Conservation (phyloP, 2,113 vertebrate species). For the Axis porcinus region DNA sequence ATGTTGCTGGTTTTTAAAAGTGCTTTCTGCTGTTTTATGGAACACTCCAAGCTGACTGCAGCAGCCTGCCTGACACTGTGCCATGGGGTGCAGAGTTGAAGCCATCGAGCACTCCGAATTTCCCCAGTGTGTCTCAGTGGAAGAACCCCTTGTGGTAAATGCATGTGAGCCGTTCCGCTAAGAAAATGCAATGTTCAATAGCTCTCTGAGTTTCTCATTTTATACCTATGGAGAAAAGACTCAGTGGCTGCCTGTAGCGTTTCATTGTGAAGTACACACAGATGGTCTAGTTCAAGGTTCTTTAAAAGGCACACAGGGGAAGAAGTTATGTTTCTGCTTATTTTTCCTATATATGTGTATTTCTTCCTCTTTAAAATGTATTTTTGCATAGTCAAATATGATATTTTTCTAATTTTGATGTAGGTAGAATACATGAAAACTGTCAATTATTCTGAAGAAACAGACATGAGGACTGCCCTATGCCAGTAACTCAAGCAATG, state of each 20-base stretch:
- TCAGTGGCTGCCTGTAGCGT: slow-evolving; percentile 56
- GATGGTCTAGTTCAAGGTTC: slow-evolving; percentile 67
- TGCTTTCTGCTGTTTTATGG: slow-evolving; percentile 43
- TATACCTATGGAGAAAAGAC: slow-evolving; percentile 48
- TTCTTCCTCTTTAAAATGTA: not conserved
- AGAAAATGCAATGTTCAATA: slow-evolving; percentile 73
- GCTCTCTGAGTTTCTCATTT: slow-evolving; percentile 73
- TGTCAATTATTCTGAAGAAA: not conserved
- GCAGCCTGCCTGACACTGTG: not conserved
- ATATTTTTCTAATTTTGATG: not conserved
- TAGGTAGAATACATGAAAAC: not conserved
- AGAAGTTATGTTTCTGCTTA: not conserved
- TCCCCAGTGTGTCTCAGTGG: slow-evolving; percentile 66
- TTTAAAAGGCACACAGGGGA: slow-evolving; percentile 71
- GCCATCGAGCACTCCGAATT: slow-evolving; percentile 54
- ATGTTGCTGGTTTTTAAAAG: slow-evolving; percentile 52
- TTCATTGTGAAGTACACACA: slow-evolving; percentile 59
- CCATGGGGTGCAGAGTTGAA: slow-evolving; percentile 43
- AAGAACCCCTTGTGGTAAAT: slow-evolving; percentile 68
- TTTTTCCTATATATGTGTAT: not conserved
- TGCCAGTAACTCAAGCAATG: not conserved
- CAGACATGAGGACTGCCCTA: not conserved
- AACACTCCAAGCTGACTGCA: slow-evolving; percentile 15
- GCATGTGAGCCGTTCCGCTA: slow-evolving; percentile 71
- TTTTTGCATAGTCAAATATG: not conserved